These are phyloP conservation scores for Mixornis gularis DNA, from an alignment of 2,113 vertebrate genomes.

Conservation along the genomic window DNA sequence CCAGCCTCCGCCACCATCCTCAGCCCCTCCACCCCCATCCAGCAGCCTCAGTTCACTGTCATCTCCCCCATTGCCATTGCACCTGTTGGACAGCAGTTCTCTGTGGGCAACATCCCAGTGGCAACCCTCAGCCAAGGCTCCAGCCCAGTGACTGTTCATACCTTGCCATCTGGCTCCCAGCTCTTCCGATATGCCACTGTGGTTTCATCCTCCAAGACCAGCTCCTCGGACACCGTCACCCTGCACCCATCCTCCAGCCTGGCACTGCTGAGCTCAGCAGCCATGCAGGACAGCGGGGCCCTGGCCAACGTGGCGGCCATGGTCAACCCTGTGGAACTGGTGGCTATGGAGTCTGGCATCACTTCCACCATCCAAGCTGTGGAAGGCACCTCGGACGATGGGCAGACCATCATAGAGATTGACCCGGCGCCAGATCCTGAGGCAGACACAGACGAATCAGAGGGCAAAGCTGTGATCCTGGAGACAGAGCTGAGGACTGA, in stretches of 20 bases:
- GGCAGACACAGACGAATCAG: conserved; percentile 71
- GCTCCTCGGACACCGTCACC: conserved; percentile 80
- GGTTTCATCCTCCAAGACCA: conserved; percentile 76
- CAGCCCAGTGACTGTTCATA: conserved; percentile 78
- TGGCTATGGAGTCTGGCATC: conserved; percentile 82
- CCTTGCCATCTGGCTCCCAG: conserved; percentile 84
- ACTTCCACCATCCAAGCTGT: conserved; percentile 77
- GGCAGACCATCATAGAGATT: conserved; percentile 89
- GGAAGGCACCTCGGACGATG: conserved; percentile 73
- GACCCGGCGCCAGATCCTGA: conserved; percentile 78
- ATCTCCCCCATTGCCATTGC: conserved; percentile 78
- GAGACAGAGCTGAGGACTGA: conserved; percentile 84
- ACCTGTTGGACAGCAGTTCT: conserved; percentile 80
- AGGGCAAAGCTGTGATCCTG: conserved; percentile 76
- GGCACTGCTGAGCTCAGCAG: conserved; percentile 82
- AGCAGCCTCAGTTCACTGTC: conserved; percentile 85
- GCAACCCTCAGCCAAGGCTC: conserved; percentile 81
- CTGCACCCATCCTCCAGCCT: conserved; percentile 88
- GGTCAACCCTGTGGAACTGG: conserved; percentile 87
- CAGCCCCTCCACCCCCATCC: conserved; percentile 73
- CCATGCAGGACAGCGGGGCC: conserved; percentile 81
- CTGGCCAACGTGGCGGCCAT: conserved; percentile 77
- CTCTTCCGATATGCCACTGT: conserved; percentile 85
- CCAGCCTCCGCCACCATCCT: conserved; percentile 88
- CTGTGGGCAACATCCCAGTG: conserved; percentile 79